Base-by-base conservation (phyloP, 2,888 invertebrate genomes). In the Harpalus rufipes region DNA sequence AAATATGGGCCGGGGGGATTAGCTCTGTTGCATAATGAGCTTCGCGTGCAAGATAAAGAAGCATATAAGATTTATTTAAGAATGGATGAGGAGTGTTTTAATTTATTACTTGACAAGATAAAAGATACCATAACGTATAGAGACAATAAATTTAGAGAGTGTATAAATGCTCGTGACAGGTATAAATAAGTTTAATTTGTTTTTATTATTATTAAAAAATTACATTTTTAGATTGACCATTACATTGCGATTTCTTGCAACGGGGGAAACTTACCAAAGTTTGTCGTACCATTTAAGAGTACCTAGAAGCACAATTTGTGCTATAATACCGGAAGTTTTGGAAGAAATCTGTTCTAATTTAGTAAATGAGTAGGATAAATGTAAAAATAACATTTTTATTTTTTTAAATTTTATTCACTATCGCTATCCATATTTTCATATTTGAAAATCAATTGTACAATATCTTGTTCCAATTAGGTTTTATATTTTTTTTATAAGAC, bases 341-440 rank as follows among this genome's bases (percentile, higher is more conserved):
- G 10, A 56, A n/a, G 10, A 4, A 56, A 56, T 56, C 10, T 56
- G n/a, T n/a, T 10, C n/a, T n/a, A 56, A 56, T 56, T 56, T 56
- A 56, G 10, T 56, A n/a, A 56, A 56, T 56, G 56, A 56, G n/a
- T 56, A 56, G 3, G 3, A 56, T 56, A n/a, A 56, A 56, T 4
- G 56, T 56, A 56, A 56, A 56, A 56, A 56, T 56, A 56, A 32
- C 32, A 32, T 25, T 32, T 32, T 56, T 56, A 56, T 56, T 56
- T 56, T n/a, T 56, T 10, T 8, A 56, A 56, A 56, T 56, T 56
- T n/a, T 56, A 56, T n/a, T 56, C n/a, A 56, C n/a, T 56, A 56
- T 56, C 56, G 2, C n/a, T n/a, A 56, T 56, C 56, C 56, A 56
- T 56, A 56, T 56, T 56, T 56, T n/a, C 56, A 56, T 56, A 56